Percentiles rank a stretch among this genome's conserved stretches.
These are phyloP conservation scores for Porites rus DNA, from an alignment of 92 coral and sea anemone species.

Conservation along the genomic window DNA sequence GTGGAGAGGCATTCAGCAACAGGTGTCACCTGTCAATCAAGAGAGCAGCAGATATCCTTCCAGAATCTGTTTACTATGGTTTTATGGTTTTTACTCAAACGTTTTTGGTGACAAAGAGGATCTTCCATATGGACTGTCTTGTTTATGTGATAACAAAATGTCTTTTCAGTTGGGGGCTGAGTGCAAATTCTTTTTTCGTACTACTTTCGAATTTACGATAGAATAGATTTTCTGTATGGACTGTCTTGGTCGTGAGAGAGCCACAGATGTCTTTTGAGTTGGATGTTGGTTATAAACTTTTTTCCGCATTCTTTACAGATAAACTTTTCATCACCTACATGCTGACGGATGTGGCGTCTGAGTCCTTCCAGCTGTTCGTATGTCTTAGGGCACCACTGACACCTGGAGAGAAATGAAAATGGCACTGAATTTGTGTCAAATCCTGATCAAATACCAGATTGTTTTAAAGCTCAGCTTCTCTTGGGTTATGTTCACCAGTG, in stretches of 20 bases:
- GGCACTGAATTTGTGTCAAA: too few species aligned
- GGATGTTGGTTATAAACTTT: slow-evolving; percentile 90
- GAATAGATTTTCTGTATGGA: slow-evolving; percentile 85
- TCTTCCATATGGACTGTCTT: slow-evolving; percentile 87
- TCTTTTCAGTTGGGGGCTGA: slow-evolving; percentile 84
- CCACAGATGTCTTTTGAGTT: slow-evolving; percentile 89
- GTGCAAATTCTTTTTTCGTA: slow-evolving; percentile 80
- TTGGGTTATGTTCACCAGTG: too few species aligned
- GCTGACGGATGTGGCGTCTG: slow-evolving; percentile 87
- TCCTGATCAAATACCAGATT: too few species aligned
- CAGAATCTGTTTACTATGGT: too few species aligned
- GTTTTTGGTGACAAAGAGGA: slow-evolving; percentile 51
- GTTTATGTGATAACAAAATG: slow-evolving; percentile 89
- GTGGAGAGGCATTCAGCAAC: neutral
- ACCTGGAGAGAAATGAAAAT: slow-evolving; percentile 39
- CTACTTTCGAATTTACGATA: slow-evolving; percentile 21
- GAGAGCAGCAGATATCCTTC: neutral
- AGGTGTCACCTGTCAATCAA: neutral
- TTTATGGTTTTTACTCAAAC: too few species aligned
- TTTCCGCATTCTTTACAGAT: slow-evolving; percentile 85
- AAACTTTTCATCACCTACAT: slow-evolving; percentile 88
- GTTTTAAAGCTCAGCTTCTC: too few species aligned
- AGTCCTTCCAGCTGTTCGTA: slow-evolving; percentile 88
- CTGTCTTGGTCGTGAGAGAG: slow-evolving; percentile 87
- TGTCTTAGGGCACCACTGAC: slow-evolving; percentile 95